A percentile compares a stretch with the other conserved stretches of the same genome.
Evolutionary conservation across 2,797 vertebrate genomes (phyloP).

Genomic region (Natrix natrix): DNA sequence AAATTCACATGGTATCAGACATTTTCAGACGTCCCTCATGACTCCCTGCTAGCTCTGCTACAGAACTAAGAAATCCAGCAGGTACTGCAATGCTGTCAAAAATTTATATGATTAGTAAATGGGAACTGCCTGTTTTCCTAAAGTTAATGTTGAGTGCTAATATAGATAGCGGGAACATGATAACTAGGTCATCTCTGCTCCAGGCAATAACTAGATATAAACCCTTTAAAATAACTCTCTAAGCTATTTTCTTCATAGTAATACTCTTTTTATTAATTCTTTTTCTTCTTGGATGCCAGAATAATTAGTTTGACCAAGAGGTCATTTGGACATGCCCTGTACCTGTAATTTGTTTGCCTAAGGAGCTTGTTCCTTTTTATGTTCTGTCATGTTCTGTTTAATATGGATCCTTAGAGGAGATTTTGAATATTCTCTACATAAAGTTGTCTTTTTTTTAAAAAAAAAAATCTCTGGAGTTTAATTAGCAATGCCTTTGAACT

Average conservation of each 20-base stretch:
- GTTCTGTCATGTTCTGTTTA: conserved; percentile 37
- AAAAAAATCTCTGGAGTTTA: rapidly evolving
- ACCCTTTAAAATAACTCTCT: conserved; percentile 52
- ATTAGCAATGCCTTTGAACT: not conserved
- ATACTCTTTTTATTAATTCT: conserved; percentile 14
- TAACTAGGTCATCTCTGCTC: conserved; percentile 60
- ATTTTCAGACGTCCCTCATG: conserved; percentile 27
- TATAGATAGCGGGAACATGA: conserved; percentile 37
- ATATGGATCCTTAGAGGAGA: conserved; percentile 2
- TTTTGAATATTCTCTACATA: not conserved
- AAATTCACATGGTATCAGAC: conserved; percentile 20
- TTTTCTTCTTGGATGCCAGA: conserved; percentile 45
- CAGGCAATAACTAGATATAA: conserved; percentile 37
- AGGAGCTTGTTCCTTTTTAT: conserved; percentile 23
- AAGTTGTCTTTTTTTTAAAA: not conserved
- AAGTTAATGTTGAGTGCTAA: conserved; percentile 22
- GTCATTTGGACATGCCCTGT: conserved; percentile 28
- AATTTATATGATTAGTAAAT: conserved; percentile 58
- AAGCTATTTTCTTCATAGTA: conserved; percentile 39
- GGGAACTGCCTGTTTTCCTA: conserved; percentile 53
- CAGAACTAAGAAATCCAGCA: conserved; percentile 46
- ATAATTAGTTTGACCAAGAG: conserved; percentile 56
- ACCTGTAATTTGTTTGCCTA: conserved; percentile 17
- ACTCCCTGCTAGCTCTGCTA: conserved; percentile 36
- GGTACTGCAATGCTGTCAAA: conserved; percentile 41